Evolutionary conservation across 2,888 invertebrate genomes (phyloP).

Genomic region (Leptogaster cylindrica): DNA sequence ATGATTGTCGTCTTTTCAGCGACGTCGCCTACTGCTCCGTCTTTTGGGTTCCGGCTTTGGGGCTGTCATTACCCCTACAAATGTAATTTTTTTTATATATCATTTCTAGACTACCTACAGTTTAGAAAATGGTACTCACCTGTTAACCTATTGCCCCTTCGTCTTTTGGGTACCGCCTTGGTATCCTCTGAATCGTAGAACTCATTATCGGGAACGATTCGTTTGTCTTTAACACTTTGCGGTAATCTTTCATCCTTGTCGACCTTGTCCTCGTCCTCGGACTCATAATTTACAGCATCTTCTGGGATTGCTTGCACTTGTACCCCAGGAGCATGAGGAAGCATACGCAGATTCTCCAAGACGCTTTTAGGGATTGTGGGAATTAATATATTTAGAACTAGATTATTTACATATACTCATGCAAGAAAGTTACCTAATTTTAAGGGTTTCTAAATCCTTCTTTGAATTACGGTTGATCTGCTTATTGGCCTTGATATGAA

Average conservation of each 20-base stretch:
- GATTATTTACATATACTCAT: no score
- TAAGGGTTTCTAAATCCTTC: conserved; percentile 98
- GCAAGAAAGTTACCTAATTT: conserved; percentile 64
- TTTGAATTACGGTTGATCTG: conserved; percentile 99
- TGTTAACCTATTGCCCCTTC: conserved; percentile 72
- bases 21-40: conserved; percentile 71
- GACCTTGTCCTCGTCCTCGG: conserved; percentile 81
- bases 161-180: conserved; percentile 67
- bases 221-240: conserved; percentile 85
- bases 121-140: conserved; percentile 60
- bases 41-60: conserved; percentile 69
- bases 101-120: not conserved
- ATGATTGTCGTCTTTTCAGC: conserved; percentile 72
- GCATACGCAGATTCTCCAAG: conserved; percentile 96
- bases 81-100: conserved; percentile 1
- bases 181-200: conserved; percentile 94
- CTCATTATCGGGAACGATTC: conserved; percentile 94
- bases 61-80: conserved; percentile 66
- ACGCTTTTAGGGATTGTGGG: conserved; percentile 65
- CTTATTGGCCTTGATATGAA: conserved; percentile 98
- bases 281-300: conserved; percentile 61
- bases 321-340: conserved; percentile 94
- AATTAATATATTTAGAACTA: no score
- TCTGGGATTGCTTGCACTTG: conserved; percentile 62
- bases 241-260: conserved; percentile 90